phyloP scores from a whole-genome alignment of 2,113 vertebrate species.

The Pelmatolapia mariae region DNA sequence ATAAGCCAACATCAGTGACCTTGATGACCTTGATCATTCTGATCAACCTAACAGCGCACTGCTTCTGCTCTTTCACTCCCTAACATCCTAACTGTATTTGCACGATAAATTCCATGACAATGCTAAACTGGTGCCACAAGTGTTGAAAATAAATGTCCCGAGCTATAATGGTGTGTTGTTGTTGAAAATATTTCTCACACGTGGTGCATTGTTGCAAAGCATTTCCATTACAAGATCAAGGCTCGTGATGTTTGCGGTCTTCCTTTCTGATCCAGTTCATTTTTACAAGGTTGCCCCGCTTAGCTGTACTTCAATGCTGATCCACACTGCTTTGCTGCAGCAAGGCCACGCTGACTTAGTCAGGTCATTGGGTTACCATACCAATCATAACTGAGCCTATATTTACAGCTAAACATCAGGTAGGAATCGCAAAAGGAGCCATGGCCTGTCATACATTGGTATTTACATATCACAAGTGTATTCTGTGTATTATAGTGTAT shows the following conservation, averaged over 20 bases:
- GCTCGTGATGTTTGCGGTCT: neutral
- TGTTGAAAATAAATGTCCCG: neutral
- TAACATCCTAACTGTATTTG: neutral
- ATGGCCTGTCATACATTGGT: neutral
- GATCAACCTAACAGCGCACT: neutral
- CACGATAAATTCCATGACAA: neutral
- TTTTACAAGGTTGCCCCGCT: neutral
- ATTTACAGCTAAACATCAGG: neutral
- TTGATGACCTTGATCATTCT: neutral
- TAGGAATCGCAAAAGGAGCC: neutral
- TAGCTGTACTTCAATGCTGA: neutral
- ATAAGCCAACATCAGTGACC: neutral
- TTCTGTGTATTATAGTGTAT: neutral
- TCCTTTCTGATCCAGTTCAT: neutral
- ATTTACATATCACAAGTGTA: neutral
- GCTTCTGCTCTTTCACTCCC: neutral
- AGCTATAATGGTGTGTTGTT: neutral
- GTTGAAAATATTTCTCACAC: neutral
- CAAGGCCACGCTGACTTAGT: constrained; percentile 11
- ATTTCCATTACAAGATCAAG: neutral
- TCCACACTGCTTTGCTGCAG: neutral
- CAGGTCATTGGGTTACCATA: neutral
- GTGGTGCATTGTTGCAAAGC: neutral
- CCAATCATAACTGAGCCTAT: neutral
- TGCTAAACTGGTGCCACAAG: neutral